These are phyloP conservation scores for Gavia stellata DNA, from an alignment of 2,113 vertebrate genomes.

Conservation along the genomic window DNA sequence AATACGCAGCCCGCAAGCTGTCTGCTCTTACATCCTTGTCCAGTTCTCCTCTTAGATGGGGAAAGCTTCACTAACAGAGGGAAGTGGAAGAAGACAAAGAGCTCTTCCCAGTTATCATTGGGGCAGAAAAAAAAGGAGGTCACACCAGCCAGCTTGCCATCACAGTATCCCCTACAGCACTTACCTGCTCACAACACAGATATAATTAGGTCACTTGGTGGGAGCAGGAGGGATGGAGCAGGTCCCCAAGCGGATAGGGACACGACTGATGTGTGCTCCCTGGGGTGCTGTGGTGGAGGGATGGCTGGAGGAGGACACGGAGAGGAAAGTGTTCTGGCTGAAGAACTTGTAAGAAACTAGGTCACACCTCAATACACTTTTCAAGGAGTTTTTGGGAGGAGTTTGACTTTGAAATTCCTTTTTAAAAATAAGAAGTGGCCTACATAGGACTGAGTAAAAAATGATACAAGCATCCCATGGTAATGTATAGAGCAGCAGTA, in stretches of 20 bases:
- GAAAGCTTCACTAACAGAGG: background rate
- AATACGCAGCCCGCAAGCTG: background rate
- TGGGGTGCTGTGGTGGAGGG: background rate
- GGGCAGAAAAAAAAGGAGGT: background rate
- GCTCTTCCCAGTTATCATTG: background rate
- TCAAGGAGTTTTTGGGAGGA: slow-evolving; percentile 14
- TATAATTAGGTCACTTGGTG: background rate
- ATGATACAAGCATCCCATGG: background rate
- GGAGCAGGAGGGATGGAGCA: background rate
- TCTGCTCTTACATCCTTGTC: background rate
- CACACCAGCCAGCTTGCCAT: background rate
- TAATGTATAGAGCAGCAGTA: background rate
- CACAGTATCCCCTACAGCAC: background rate
- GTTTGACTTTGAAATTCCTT: slow-evolving; percentile 32
- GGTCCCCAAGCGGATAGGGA: background rate
- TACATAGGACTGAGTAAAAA: slow-evolving; percentile 13
- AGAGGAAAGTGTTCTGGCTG: background rate
- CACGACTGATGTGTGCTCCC: background rate
- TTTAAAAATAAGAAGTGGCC: slow-evolving; percentile 50
- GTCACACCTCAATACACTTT: background rate
- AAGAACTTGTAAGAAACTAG: background rate
- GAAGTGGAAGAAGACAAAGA: background rate
- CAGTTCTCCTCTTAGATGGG: background rate
- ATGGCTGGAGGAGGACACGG: background rate
- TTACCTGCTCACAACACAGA: background rate